Percentiles rank a stretch among this genome's conserved stretches.
phyloP scores from a whole-genome alignment of 2,888 invertebrate species.

The Hemaris fuciformis region DNA sequence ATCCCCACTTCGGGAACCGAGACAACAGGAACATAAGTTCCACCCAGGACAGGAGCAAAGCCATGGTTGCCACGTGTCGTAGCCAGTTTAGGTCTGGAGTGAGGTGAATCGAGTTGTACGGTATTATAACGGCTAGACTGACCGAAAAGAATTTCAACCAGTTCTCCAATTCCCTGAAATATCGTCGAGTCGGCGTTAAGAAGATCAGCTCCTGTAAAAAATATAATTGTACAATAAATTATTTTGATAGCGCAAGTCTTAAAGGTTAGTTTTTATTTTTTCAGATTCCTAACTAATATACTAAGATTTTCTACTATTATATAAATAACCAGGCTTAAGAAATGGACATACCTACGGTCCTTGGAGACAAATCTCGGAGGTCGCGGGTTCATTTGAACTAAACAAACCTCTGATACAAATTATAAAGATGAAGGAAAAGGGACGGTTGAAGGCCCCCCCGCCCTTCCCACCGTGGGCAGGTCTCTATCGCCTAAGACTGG shows the following conservation, averaged over 20 bases:
- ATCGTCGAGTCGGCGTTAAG: constrained; percentile 61
- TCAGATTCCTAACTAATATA: too few species aligned
- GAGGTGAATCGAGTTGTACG: constrained; percentile 25
- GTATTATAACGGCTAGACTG: constrained; percentile 57
- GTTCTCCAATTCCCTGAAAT: constrained; percentile 73
- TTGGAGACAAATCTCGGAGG: too few species aligned
- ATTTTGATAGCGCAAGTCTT: not conserved
- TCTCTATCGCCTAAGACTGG: too few species aligned
- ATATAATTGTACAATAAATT: too few species aligned
- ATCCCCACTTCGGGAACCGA: constrained; percentile 78
- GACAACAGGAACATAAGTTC: constrained; percentile 79
- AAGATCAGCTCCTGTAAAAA: constrained; percentile 69
- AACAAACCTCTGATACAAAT: not conserved
- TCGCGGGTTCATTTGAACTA: too few species aligned
- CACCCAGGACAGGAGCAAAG: constrained; percentile 77
- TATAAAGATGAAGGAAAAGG: too few species aligned
- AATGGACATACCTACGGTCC: too few species aligned
- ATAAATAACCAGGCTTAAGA: too few species aligned
- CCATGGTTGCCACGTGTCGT: constrained; percentile 70
- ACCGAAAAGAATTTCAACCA: constrained; percentile 74
- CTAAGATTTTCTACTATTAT: not conserved
- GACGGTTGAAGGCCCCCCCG: too few species aligned
- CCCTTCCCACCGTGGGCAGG: too few species aligned
- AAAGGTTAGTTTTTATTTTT: too few species aligned
- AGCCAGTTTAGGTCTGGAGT: constrained; percentile 50